Evolutionary conservation across 2,888 invertebrate genomes (phyloP).

Genomic region (Acronicta alni): DNA sequence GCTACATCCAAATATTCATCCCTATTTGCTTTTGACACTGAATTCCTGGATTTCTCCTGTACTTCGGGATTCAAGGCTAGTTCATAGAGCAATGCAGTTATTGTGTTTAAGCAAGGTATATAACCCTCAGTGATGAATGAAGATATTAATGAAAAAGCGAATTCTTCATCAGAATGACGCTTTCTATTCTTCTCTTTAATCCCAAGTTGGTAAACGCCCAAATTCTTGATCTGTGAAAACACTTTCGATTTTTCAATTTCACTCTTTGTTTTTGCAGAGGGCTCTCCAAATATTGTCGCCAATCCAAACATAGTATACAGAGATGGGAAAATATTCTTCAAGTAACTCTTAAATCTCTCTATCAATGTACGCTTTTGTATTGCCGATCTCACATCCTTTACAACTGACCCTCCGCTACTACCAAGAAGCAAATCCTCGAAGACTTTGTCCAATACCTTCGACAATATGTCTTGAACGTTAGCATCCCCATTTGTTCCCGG

Average conservation of each 20-base stretch:
- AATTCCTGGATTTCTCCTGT: slow-evolving; percentile 73
- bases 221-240: slow-evolving; percentile 68
- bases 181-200: slow-evolving; percentile 68
- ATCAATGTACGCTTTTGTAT: slow-evolving; percentile 70
- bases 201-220: slow-evolving; percentile 68
- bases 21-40: slow-evolving; percentile 61
- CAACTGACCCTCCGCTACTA: slow-evolving; percentile 67
- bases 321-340: slow-evolving; percentile 82
- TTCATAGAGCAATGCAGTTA: slow-evolving; percentile 78
- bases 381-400: slow-evolving; percentile 70
- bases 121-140: slow-evolving; percentile 82
- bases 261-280: slow-evolving; percentile 65
- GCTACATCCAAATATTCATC: slow-evolving; percentile 75
- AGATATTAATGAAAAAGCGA: slow-evolving; percentile 71
- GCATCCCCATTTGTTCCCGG: slow-evolving; percentile 85
- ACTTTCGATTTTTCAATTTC: slow-evolving; percentile 70
- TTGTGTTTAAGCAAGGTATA: slow-evolving; percentile 74
- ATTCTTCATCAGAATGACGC: slow-evolving; percentile 65
- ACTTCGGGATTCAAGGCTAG: slow-evolving; percentile 71
- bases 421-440: slow-evolving; percentile 81
- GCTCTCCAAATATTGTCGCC: slow-evolving; percentile 67
- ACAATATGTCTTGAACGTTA: slow-evolving; percentile 84
- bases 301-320: slow-evolving; percentile 75
- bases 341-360: slow-evolving; percentile 78
- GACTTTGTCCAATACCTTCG: slow-evolving; percentile 84